These are phyloP conservation scores for Panulirus ornatus DNA, from an alignment of 1,140 invertebrate genomes.

Conservation along the genomic window DNA sequence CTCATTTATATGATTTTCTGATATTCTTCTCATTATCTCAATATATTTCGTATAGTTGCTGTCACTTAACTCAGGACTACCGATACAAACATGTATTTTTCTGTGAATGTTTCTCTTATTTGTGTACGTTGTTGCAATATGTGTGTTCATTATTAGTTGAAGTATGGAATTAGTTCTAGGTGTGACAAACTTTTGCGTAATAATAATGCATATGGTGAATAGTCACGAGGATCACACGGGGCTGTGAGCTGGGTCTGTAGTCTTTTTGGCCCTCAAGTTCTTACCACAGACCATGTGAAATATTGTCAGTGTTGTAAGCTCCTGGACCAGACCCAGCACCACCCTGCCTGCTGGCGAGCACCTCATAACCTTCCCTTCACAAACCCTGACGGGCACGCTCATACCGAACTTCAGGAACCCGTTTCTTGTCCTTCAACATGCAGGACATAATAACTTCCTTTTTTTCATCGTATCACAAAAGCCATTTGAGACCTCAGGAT, in stretches of 20 bases:
- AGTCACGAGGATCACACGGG: slow-evolving; percentile 50
- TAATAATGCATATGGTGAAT: slow-evolving; percentile 32
- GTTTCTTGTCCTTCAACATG: too few relatives aligned
- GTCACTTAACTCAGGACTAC: slow-evolving; percentile 56
- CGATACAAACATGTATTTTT: slow-evolving; percentile 54
- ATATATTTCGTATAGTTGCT: slow-evolving; percentile 29
- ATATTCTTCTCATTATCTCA: slow-evolving; percentile 12
- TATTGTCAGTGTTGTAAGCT: neutral
- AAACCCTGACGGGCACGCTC: neutral
- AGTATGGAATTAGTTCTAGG: slow-evolving; percentile 55
- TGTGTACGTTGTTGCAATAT: slow-evolving; percentile 68
- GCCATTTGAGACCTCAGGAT: neutral
- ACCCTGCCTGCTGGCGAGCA: neutral
- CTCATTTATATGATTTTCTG: slow-evolving; percentile 15
- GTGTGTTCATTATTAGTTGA: slow-evolving; percentile 64
- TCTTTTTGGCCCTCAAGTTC: neutral
- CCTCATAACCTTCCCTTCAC: neutral
- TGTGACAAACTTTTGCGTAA: slow-evolving; percentile 35
- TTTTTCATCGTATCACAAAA: neutral
- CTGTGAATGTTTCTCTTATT: slow-evolving; percentile 52
- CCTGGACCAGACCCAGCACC: neutral
- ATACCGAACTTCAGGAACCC: too few relatives aligned
- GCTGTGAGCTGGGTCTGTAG: neutral
- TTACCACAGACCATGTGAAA: too few relatives aligned
- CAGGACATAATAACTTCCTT: too few relatives aligned